Percentiles rank a stretch among this genome's conserved stretches.
Conservation (phyloP, 2,797 vertebrate genomes). For the Rhabdophis nuchalis region DNA sequence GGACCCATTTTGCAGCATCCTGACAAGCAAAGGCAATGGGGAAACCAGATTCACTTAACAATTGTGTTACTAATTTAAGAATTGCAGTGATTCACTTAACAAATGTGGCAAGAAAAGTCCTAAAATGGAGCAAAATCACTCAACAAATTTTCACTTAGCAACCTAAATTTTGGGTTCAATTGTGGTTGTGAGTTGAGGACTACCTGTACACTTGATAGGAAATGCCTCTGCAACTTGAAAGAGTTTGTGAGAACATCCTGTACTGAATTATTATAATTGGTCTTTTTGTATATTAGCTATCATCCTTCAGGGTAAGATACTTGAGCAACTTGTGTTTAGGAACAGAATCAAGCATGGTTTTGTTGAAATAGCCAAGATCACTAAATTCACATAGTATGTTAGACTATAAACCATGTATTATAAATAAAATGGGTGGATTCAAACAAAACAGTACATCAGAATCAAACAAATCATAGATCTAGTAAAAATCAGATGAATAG, state of each 20-base stretch:
- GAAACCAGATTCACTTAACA: neutral
- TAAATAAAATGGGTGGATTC: neutral
- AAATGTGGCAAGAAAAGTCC: too few species aligned
- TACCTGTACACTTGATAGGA: neutral
- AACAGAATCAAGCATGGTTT: neutral
- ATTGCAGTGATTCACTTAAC: neutral
- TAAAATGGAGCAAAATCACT: neutral
- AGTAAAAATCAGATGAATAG: neutral
- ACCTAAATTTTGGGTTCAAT: neutral
- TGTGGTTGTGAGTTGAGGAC: too few species aligned
- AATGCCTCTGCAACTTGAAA: neutral
- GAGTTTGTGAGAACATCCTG: neutral
- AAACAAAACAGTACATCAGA: neutral
- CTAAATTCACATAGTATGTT: neutral
- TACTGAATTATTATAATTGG: neutral
- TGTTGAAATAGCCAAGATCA: neutral
- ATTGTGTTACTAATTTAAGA: neutral
- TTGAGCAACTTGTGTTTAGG: neutral
- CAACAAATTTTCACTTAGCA: neutral
- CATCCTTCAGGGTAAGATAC: neutral
- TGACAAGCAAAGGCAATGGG: neutral
- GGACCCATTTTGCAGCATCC: too few species aligned
- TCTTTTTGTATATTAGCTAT: neutral
- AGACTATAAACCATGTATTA: neutral
- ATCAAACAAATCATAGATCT: neutral